Evolutionary conservation across 2,113 vertebrate species (phyloP).

Genomic region (Phyllostomus discolor): DNA sequence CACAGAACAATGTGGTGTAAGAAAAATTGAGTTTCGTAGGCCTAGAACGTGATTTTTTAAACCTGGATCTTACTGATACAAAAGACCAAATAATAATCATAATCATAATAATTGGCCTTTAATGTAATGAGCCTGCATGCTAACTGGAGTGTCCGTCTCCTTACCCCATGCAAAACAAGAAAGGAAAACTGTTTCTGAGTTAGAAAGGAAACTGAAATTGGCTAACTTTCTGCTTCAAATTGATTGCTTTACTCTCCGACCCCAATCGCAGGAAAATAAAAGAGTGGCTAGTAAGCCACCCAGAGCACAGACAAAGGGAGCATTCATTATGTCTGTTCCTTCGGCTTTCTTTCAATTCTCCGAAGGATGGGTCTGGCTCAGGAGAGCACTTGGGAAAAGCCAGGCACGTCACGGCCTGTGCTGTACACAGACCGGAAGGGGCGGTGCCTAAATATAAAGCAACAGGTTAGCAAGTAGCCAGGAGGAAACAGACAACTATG

Average conservation of each 20-base stretch:
- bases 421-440: neutral
- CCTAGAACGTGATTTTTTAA: neutral
- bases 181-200: conserved; percentile 1
- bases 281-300: neutral
- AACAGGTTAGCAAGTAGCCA: neutral
- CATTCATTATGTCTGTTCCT: neutral
- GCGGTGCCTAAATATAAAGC: neutral
- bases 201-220: conserved; percentile 26
- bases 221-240: conserved; percentile 12
- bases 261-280: neutral
- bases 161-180: neutral
- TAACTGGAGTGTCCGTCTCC: neutral
- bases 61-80: neutral
- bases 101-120: neutral
- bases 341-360: neutral
- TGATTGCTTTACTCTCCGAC: neutral
- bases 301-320: neutral
- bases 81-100: neutral
- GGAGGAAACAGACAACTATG: neutral
- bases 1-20: neutral
- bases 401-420: neutral
- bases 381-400: neutral
- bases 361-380: neutral
- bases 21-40: neutral
- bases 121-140: neutral